A percentile compares a stretch with the other conserved stretches of the same genome.
Evolutionary conservation across 2,113 vertebrate genomes (phyloP).

Genomic region (Mustela nigripes): DNA sequence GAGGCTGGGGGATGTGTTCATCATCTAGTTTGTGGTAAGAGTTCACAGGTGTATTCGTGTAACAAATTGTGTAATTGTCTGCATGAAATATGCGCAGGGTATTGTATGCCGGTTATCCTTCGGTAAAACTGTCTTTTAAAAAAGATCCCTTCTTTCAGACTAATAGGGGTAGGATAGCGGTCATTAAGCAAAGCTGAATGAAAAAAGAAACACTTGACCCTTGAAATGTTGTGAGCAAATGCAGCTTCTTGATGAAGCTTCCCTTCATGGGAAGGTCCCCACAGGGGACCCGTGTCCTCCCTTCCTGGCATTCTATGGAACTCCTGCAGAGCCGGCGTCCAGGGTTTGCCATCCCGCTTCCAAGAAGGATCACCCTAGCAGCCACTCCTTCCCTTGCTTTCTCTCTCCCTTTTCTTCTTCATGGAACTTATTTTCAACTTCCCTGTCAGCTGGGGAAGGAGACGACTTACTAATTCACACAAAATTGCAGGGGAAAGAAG

Average conservation of each 20-base stretch:
- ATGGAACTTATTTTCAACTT: not conserved
- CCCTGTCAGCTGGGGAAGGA: not conserved
- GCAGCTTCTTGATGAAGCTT: not conserved
- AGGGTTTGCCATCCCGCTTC: not conserved
- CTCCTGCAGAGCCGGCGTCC: not conserved
- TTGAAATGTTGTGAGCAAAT: not conserved
- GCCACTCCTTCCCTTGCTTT: not conserved
- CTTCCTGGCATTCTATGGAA: not conserved
- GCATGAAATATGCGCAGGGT: not conserved
- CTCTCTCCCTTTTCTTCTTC: not conserved
- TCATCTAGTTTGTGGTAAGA: not conserved
- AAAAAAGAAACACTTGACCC: not conserved
- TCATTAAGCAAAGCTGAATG: not conserved
- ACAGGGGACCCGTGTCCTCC: not conserved
- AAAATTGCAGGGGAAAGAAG: not conserved
- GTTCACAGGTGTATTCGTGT: not conserved
- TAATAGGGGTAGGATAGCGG: not conserved
- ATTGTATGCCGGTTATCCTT: not conserved
- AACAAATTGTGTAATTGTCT: not conserved
- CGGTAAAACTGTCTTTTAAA: not conserved
- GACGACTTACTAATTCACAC: slow-evolving; percentile 7
- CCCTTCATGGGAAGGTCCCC: not conserved
- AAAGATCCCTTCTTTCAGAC: not conserved
- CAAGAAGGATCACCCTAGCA: not conserved
- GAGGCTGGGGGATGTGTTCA: not conserved